Percentiles rank a stretch among this genome's conserved stretches.
phyloP scores from a whole-genome alignment of 2,888 invertebrate species.

The Melitaea athalia region DNA sequence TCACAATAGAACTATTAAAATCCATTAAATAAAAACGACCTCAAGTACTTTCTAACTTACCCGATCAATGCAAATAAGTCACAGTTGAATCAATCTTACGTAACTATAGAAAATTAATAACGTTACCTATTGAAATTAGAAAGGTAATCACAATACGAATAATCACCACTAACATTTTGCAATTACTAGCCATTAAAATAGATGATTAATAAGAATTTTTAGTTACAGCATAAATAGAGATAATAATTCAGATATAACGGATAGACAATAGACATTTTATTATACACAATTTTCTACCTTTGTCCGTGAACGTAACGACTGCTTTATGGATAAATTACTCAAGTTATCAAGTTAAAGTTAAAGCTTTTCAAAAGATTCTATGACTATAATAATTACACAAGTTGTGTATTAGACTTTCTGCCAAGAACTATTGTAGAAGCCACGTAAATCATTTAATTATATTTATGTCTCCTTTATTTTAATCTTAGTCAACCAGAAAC shows the following conservation, averaged over 20 bases:
- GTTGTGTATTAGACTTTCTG: too few species aligned
- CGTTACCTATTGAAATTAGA: slow-evolving; percentile 50
- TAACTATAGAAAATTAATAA: slow-evolving; percentile 34
- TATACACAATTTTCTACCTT: too few species aligned
- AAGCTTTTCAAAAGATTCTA: too few species aligned
- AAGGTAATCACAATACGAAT: slow-evolving; percentile 54
- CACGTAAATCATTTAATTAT: too few species aligned
- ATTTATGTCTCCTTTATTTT: background rate
- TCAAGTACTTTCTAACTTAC: slow-evolving; percentile 47
- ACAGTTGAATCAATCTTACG: slow-evolving; percentile 36
- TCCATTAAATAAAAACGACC: slow-evolving; percentile 41
- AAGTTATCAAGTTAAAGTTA: too few species aligned
- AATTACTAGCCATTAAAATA: slow-evolving; percentile 15
- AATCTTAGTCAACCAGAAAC: slow-evolving; percentile 2
- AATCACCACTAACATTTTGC: slow-evolving; percentile 21
- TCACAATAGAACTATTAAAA: background rate
- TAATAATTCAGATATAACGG: too few species aligned
- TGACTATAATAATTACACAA: too few species aligned
- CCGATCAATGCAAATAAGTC: slow-evolving; percentile 41
- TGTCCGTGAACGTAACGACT: too few species aligned
- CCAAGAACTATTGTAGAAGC: too few species aligned
- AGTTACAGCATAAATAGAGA: background rate
- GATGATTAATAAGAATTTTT: slow-evolving; percentile 11
- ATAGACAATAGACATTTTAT: too few species aligned
- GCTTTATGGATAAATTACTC: too few species aligned